A percentile compares a stretch with the other conserved stretches of the same genome.
These are phyloP conservation scores for Drosophila athabasca DNA, from an alignment of 1,140 invertebrate species.

Conservation along the genomic window DNA sequence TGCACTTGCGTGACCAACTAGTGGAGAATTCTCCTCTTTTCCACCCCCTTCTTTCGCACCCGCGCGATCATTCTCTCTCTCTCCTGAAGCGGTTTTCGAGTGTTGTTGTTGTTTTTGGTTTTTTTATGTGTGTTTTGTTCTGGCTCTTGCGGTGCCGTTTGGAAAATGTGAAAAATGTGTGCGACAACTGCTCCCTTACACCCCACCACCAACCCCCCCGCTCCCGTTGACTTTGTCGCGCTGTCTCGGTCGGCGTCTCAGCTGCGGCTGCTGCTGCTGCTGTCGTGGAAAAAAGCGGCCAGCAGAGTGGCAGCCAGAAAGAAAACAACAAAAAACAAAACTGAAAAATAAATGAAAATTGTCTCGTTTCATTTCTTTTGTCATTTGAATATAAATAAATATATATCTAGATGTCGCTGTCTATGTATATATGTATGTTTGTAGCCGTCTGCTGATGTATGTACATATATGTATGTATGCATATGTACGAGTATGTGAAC, in stretches of 20 bases:
- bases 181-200: constrained; percentile 65
- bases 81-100: constrained; percentile 26
- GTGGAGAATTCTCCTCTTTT: not conserved
- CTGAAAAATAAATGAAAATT: constrained; percentile 67
- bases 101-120: constrained; percentile 37
- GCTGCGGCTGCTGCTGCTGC: not conserved
- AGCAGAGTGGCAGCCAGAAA: constrained; percentile 21
- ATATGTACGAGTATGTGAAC: constrained; percentile 26
- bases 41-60: not conserved
- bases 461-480: constrained; percentile 4
- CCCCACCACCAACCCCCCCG: not conserved
- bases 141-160: constrained; percentile 18
- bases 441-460: not conserved
- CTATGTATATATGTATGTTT: constrained; percentile 39
- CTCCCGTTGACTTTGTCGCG: too few species aligned
- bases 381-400: constrained; percentile 81
- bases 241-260: constrained; percentile 9
- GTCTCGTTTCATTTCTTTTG: constrained; percentile 80
- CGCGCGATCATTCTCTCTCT: constrained; percentile 1
- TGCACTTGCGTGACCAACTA: too few species aligned
- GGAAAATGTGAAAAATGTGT: constrained; percentile 77
- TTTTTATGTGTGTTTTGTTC: constrained; percentile 8
- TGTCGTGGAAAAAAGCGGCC: constrained; percentile 40
- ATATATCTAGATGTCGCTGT: constrained; percentile 68
- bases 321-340: constrained; percentile 21